Conservation (phyloP, 2,113 vertebrate species). For the Numenius arquata region DNA sequence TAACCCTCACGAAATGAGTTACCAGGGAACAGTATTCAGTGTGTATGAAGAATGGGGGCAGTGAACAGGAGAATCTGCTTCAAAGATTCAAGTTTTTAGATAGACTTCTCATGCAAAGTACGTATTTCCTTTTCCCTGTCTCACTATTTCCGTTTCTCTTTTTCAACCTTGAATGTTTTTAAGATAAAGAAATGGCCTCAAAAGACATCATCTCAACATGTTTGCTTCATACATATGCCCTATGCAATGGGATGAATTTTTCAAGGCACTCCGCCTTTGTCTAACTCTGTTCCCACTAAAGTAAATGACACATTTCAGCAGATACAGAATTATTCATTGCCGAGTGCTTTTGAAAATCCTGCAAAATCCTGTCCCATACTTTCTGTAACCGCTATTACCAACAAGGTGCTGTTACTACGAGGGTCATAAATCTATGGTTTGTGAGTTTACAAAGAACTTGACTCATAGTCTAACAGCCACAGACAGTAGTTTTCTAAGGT, state of each 20-base stretch:
- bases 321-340: not conserved
- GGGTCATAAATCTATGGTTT: not conserved
- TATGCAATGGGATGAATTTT: not conserved
- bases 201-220: not conserved
- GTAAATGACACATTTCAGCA: not conserved
- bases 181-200: not conserved
- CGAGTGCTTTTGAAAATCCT: not conserved
- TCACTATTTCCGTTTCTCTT: not conserved
- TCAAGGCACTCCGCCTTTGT: not conserved
- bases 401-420: not conserved
- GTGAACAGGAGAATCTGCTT: not conserved
- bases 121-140: not conserved
- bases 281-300: not conserved
- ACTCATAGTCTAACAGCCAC: not conserved
- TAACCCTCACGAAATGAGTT: not conserved
- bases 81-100: not conserved
- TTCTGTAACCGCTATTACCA: not conserved
- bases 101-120: not conserved
- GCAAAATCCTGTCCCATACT: not conserved
- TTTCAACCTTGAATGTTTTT: not conserved
- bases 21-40: not conserved
- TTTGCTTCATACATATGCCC: rapidly evolving
- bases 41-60: not conserved
- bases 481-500: not conserved
- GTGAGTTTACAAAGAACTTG: not conserved